Percentiles rank a stretch among this genome's conserved stretches.
Conservation (phyloP, 2,113 vertebrate genomes). For the Astatoreochromis straeleni region DNA sequence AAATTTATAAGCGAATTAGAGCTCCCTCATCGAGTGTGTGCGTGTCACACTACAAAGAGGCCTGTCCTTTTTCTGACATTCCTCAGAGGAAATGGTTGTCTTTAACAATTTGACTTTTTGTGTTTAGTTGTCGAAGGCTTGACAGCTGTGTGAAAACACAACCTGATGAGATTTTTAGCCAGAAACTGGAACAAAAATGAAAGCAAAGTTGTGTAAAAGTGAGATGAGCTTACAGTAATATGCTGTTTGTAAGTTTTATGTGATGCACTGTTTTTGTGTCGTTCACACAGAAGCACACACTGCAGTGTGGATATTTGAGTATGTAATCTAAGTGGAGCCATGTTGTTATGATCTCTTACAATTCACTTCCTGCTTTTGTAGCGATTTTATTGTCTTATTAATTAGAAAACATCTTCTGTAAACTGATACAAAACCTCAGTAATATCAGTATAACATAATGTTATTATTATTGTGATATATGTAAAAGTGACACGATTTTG, state of each 20-base stretch:
- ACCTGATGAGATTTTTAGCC: not conserved
- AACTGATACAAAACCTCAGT: not conserved
- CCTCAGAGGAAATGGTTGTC: not conserved
- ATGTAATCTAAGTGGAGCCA: not conserved
- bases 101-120: not conserved
- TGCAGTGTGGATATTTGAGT: not conserved
- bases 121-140: not conserved
- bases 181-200: not conserved
- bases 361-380: not conserved
- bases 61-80: not conserved
- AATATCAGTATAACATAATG: not conserved
- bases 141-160: not conserved
- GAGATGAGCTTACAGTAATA: not conserved
- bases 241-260: not conserved
- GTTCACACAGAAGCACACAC: not conserved
- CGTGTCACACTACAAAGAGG: not conserved
- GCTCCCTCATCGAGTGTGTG: not conserved
- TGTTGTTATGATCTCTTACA: not conserved
- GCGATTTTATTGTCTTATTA: not conserved
- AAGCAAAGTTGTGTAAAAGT: not conserved
- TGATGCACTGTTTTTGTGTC: not conserved
- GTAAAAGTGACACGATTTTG: not conserved
- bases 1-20: conserved; percentile 1
- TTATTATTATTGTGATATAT: not conserved
- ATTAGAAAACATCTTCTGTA: not conserved